Conservation (phyloP, 2,888 invertebrate genomes). For the Pheosia tremula region DNA sequence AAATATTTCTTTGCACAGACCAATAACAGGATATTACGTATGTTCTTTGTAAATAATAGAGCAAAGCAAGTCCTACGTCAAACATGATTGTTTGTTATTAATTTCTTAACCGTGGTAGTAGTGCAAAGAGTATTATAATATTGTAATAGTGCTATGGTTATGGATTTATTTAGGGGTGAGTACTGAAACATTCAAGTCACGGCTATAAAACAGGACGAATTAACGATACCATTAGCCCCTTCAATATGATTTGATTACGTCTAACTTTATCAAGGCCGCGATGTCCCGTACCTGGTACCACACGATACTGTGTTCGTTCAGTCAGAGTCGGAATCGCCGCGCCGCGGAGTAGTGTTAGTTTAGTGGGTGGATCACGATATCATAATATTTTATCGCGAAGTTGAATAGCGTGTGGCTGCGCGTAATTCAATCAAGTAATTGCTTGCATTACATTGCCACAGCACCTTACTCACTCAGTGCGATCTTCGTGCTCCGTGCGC, state of each 20-base stretch:
- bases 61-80: no score
- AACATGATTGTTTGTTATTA: slow-evolving; percentile 19
- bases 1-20: no score
- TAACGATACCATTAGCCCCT: slow-evolving; percentile 34
- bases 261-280: slow-evolving; percentile 78
- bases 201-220: not conserved
- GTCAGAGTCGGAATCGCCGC: slow-evolving; percentile 29
- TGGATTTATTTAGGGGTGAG: slow-evolving; percentile 40
- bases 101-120: slow-evolving; percentile 11
- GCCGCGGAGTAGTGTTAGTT: slow-evolving; percentile 48
- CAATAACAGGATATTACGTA: no score
- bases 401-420: slow-evolving; percentile 34
- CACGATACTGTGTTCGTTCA: slow-evolving; percentile 44
- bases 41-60: not conserved
- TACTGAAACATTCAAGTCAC: no score
- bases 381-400: slow-evolving; percentile 57
- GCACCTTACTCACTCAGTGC: slow-evolving; percentile 25
- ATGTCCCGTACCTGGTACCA: slow-evolving; percentile 73
- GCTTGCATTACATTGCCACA: slow-evolving; percentile 9
- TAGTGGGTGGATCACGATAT: slow-evolving; percentile 71
- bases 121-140: slow-evolving; percentile 2
- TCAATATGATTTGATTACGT: slow-evolving; percentile 46
- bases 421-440: slow-evolving; percentile 29
- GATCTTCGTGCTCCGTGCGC: slow-evolving; percentile 40
- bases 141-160: slow-evolving; percentile 11